Percentiles rank a stretch among this genome's conserved stretches.
These are phyloP conservation scores for Nanorana parkeri DNA, from an alignment of 2,113 vertebrate species.

Conservation along the genomic window DNA sequence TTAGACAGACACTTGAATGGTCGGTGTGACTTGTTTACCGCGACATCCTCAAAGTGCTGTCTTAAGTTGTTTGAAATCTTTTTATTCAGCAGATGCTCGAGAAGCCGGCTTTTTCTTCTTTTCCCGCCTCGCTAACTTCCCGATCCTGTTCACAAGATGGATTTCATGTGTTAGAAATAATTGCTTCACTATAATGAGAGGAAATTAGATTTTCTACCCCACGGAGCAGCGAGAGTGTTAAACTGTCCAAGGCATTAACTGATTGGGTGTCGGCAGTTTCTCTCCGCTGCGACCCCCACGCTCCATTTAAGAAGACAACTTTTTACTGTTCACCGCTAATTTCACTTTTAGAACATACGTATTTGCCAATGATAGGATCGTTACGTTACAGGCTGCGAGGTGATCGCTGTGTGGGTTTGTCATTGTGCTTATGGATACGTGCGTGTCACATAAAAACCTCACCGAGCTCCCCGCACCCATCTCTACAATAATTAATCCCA, in stretches of 20 bases:
- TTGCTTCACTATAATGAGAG: slow-evolving; percentile 42
- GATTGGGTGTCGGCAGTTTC: neutral
- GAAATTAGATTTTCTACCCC: slow-evolving; percentile 36
- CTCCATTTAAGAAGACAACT: too few species aligned
- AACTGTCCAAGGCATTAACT: slow-evolving; percentile 8
- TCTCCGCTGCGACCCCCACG: neutral
- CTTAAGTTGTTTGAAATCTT: slow-evolving; percentile 15
- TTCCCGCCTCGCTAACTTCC: slow-evolving; percentile 6
- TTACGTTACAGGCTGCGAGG: too few species aligned
- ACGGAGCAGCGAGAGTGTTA: slow-evolving; percentile 8
- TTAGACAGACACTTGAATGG: slow-evolving; percentile 17
- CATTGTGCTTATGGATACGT: too few species aligned
- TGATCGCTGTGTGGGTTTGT: too few species aligned
- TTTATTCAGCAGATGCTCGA: slow-evolving; percentile 42
- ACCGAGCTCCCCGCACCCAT: too few species aligned
- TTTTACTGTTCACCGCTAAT: too few species aligned
- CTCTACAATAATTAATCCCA: too few species aligned
- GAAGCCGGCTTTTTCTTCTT: neutral
- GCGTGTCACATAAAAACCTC: too few species aligned
- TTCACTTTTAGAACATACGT: too few species aligned
- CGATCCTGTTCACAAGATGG: slow-evolving; percentile 11
- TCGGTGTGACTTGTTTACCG: slow-evolving; percentile 36
- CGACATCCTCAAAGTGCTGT: slow-evolving; percentile 31
- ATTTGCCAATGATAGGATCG: too few species aligned
- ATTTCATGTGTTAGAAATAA: slow-evolving; percentile 43